Conservation (phyloP, 2,797 vertebrate genomes). For the Selene dorsalis region DNA sequence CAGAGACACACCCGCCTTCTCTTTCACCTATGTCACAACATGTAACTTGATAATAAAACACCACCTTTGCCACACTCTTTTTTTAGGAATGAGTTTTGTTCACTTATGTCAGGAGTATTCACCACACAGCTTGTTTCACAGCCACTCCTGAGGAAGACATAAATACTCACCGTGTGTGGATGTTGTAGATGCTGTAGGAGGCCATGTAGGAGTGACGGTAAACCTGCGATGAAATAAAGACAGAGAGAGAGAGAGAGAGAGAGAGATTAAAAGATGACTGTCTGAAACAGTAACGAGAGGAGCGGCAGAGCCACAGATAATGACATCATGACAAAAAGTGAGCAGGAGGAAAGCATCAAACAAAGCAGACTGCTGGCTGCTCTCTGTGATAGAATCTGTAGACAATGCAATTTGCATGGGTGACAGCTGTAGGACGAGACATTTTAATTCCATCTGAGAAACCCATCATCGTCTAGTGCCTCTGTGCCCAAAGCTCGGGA, state of each 20-base stretch:
- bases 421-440: conserved; percentile 75
- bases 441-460: conserved; percentile 77
- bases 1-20: not conserved
- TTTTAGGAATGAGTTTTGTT: conserved; percentile 3
- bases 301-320: conserved; percentile 49
- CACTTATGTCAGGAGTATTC: conserved; percentile 9
- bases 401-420: conserved; percentile 79
- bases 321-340: conserved; percentile 52
- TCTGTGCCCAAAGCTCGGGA: conserved; percentile 20
- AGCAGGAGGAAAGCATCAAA: conserved; percentile 60
- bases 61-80: not conserved
- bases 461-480: conserved; percentile 60
- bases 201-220: conserved; percentile 86
- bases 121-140: not conserved
- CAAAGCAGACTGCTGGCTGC: conserved; percentile 54
- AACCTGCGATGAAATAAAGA: conserved; percentile 75
- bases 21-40: conserved; percentile 7
- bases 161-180: conserved; percentile 82
- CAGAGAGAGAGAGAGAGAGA: conserved; percentile 33
- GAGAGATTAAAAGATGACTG: conserved; percentile 49
- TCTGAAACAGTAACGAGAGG: conserved; percentile 46
- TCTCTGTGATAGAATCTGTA: conserved; percentile 67
- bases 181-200: conserved; percentile 87
- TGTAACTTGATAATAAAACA: not conserved
- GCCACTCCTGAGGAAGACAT: not conserved